Percentiles rank a stretch among this genome's conserved stretches.
Conservation (phyloP, 2,888 invertebrate genomes). For the Synergus umbraculus region DNA sequence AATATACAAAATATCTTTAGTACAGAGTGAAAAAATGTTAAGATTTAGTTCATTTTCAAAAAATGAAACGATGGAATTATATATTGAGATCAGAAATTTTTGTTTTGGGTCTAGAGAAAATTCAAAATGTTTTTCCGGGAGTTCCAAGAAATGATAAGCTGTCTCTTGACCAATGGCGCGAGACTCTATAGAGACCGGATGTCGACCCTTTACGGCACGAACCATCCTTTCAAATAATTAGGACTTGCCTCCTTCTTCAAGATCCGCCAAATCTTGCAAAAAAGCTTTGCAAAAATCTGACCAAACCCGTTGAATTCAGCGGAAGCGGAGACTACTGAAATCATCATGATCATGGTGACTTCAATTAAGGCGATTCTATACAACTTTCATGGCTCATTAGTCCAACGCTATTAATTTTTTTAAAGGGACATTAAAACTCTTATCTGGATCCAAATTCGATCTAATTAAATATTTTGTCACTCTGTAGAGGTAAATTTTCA, state of each 20-base stretch:
- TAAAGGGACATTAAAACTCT: too few species aligned
- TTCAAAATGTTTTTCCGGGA: neutral
- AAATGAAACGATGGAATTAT: neutral
- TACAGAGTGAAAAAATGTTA: too few species aligned
- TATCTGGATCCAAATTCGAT: too few species aligned
- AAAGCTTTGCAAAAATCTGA: neutral
- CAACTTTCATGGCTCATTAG: slow-evolving; percentile 47
- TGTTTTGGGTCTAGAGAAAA: slow-evolving; percentile 9
- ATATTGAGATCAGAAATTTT: slow-evolving; percentile 51
- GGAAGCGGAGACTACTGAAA: too few species aligned
- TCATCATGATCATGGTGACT: neutral
- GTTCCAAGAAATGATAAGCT: slow-evolving; percentile 15
- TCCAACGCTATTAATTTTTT: neutral
- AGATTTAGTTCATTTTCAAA: too few species aligned
- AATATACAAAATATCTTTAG: too few species aligned
- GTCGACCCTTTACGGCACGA: slow-evolving; percentile 24
- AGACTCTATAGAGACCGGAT: slow-evolving; percentile 19
- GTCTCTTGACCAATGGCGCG: slow-evolving; percentile 17
- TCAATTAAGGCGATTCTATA: slow-evolving; percentile 47
- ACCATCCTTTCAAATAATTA: neutral
- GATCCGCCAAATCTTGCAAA: slow-evolving; percentile 6
- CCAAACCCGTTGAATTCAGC: neutral
- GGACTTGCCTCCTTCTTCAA: neutral
- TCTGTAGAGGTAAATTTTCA: too few species aligned
- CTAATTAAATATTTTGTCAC: neutral